Evolutionary conservation across 2,113 vertebrate species (phyloP).

Genomic region (Oreochromis aureus): DNA sequence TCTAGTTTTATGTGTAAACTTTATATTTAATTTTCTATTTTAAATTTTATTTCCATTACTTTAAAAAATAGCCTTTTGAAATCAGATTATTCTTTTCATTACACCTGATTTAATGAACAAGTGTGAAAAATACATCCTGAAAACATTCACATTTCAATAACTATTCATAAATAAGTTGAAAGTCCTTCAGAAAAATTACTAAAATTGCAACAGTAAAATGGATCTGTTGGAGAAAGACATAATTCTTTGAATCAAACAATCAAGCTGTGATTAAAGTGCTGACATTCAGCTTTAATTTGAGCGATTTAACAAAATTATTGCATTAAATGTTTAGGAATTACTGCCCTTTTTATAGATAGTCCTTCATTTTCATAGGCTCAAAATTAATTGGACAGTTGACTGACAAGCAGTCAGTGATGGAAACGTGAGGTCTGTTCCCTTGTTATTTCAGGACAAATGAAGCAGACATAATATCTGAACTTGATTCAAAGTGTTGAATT

Average conservation of each 20-base stretch:
- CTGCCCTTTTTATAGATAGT: not conserved
- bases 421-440: not conserved
- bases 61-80: accelerated
- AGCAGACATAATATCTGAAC: not conserved
- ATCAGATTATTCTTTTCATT: not conserved
- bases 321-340: not conserved
- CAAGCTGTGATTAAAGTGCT: not conserved
- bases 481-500: not conserved
- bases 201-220: not conserved
- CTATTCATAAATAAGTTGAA: not conserved
- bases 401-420: not conserved
- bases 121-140: not conserved
- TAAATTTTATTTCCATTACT: not conserved
- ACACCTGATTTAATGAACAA: not conserved
- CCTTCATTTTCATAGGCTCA: not conserved
- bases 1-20: not conserved
- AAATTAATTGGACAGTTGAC: not conserved
- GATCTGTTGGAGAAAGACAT: not conserved
- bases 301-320: not conserved
- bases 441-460: not conserved
- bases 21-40: not conserved
- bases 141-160: not conserved
- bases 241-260: not conserved
- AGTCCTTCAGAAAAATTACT: not conserved
- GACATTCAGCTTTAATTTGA: not conserved